Base-by-base conservation (phyloP, 2,113 vertebrate species). In the Castor canadensis region DNA sequence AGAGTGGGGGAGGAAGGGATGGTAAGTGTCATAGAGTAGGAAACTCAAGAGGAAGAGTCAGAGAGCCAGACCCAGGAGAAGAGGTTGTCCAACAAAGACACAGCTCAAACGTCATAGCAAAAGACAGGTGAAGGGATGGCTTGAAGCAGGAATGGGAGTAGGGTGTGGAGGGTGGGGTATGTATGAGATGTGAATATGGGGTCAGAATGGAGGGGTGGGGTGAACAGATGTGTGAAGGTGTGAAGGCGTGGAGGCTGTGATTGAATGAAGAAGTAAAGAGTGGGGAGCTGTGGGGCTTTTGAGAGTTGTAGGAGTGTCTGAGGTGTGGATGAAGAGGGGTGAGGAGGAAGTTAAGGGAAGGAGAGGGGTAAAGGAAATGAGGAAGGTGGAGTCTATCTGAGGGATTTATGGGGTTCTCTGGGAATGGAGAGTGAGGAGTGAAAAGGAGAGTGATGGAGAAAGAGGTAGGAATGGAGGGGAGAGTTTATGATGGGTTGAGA, bases 251-350 rank as follows among this genome's bases (percentile, higher is more conserved):
- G 17, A 11, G 15, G 28, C 32, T 43, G 7, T 22, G 49, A 19
- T 54, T 49, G 38, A 56, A 9, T 54, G 11, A n/a, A 60, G 30
- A 38, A 2, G 15, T 35, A 17, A 75, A 64, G 13, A 2, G 5
- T 2, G 1, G 3, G 8, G 32, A n/a, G n/a, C n/a, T 24, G 7
- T n/a, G 6, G 30, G 52, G 9, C 16, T n/a, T 6, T 20, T 40
- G 12, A 75, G 45, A 9, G 12, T 45, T 8, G 28, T 13, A 22
- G n/a, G 22, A 66, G 8, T n/a, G 9, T 17, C 19, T 38, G 6
- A 10, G 19, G 6, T 32, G 35, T n/a, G 54, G 19, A 54, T 15
- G 54, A 54, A 54, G 54, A 54, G 32, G 52, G 13, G 1, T 16
- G 17, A 38, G 11, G 26, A 20, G 19, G 60, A 91, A 20, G 22